A percentile compares a stretch with the other conserved stretches of the same genome.
These are phyloP conservation scores for Nasonia giraulti DNA, from an alignment of 1,140 invertebrate species.

Conservation along the genomic window DNA sequence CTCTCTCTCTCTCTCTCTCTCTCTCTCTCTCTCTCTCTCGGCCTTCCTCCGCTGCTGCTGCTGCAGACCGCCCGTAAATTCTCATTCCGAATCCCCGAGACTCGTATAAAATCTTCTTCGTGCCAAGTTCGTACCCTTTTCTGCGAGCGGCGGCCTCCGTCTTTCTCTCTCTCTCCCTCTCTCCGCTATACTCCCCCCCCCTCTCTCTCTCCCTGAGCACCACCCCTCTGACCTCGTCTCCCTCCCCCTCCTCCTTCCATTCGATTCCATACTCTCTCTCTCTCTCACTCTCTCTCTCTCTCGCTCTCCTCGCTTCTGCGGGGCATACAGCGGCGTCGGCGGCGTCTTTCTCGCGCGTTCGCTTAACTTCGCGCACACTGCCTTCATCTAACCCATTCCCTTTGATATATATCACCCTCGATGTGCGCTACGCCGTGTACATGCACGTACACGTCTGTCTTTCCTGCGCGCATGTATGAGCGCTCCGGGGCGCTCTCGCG, in stretches of 20 bases:
- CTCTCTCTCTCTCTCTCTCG: no score
- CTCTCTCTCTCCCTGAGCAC: constrained; percentile 3
- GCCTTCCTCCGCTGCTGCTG: constrained; percentile 46
- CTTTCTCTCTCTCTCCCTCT: constrained; percentile 29
- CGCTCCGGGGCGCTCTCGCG: neutral
- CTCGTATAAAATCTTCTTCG: constrained; percentile 71
- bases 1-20: constrained; percentile 33
- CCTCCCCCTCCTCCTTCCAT: constrained; percentile 9
- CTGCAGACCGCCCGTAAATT: constrained; percentile 71
- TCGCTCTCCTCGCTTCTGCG: constrained; percentile 5
- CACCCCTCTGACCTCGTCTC: constrained; percentile 48
- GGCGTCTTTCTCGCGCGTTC: constrained; percentile 48
- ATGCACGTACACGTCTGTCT: neutral
- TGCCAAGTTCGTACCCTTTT: constrained; percentile 52
- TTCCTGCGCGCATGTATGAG: neutral
- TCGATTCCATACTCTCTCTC: constrained; percentile 25
- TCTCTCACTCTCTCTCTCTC: neutral
- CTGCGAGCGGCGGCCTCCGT: constrained; percentile 39
- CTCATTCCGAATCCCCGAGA: constrained; percentile 73
- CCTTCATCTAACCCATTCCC: constrained; percentile 62
- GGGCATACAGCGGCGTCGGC: neutral
- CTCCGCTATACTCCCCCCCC: constrained; percentile 8
- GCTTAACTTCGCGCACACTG: constrained; percentile 46
- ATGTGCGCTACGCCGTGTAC: neutral
- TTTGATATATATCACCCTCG: constrained; percentile 63